A percentile compares a stretch with the other conserved stretches of the same genome.
These are phyloP conservation scores for Ichneumoninae sp. DNA, from an alignment of 2,888 invertebrate species.

Conservation along the genomic window DNA sequence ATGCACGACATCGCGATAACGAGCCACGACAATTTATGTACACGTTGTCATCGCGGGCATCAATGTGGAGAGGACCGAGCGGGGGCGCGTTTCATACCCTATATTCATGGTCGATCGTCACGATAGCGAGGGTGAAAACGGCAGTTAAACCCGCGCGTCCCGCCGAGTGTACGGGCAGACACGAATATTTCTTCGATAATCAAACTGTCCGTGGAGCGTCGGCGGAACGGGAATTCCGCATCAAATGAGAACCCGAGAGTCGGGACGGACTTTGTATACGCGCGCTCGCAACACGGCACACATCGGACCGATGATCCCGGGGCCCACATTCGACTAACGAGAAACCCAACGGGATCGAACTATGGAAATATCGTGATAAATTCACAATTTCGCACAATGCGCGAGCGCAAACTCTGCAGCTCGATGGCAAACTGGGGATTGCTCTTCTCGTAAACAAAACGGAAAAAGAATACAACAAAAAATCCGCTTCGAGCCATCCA, in stretches of 20 bases:
- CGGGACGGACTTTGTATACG: background rate
- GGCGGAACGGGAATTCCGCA: slow-evolving; percentile 41
- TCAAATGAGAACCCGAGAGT: slow-evolving; percentile 32
- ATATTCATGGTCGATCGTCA: slow-evolving; percentile 43
- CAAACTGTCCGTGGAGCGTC: slow-evolving; percentile 50
- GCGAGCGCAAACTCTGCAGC: background rate
- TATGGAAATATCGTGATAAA: slow-evolving; percentile 45
- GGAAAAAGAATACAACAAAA: background rate
- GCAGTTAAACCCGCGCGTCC: slow-evolving; percentile 13
- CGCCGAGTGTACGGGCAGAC: background rate
- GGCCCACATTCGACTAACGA: slow-evolving; percentile 33
- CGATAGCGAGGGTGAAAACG: slow-evolving; percentile 53
- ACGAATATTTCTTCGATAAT: slow-evolving; percentile 63
- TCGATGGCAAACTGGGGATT: background rate
- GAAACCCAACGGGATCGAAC: slow-evolving; percentile 23
- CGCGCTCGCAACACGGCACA: background rate
- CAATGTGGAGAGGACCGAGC: slow-evolving; percentile 14
- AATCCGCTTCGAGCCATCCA: background rate
- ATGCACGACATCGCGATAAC: slow-evolving; percentile 58
- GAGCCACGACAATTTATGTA: slow-evolving; percentile 59
- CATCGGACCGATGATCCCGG: slow-evolving; percentile 31
- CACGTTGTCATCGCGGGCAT: slow-evolving; percentile 51
- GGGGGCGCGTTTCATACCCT: background rate
- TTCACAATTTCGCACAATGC: slow-evolving; percentile 33
- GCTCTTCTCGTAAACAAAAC: slow-evolving; percentile 12